phyloP scores from a whole-genome alignment of 2,113 vertebrate species.

The Oreochromis tanganicae region DNA sequence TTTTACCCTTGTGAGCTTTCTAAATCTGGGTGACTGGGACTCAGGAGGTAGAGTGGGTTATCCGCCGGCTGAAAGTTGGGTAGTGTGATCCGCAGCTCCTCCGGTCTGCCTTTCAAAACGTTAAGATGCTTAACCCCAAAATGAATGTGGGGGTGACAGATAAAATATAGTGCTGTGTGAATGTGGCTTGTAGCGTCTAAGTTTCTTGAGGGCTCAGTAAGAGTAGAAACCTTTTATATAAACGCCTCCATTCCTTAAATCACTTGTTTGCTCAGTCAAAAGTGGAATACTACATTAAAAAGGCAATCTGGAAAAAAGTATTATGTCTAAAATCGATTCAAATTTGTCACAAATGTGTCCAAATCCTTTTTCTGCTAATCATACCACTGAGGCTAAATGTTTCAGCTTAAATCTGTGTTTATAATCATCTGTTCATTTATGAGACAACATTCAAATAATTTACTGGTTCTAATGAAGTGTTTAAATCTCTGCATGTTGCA shows the following conservation, averaged over 20 bases:
- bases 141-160: not conserved
- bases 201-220: not conserved
- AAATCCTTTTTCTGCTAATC: not conserved
- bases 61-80: not conserved
- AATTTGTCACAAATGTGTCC: not conserved
- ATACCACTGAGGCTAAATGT: not conserved
- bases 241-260: not conserved
- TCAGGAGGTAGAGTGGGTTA: not conserved
- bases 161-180: not conserved
- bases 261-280: not conserved
- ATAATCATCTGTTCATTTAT: not conserved
- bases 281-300: not conserved
- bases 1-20: not conserved
- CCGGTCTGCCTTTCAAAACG: not conserved
- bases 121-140: not conserved
- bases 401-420: not conserved
- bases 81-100: not conserved
- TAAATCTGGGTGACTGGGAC: not conserved
- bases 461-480: not conserved
- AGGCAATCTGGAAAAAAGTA: not conserved
- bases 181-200: not conserved
- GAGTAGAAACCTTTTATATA: not conserved
- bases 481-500: not conserved
- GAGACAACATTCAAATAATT: not conserved
- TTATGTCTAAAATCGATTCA: not conserved